Evolutionary conservation across 2,797 vertebrate genomes (phyloP).

Genomic region (Corythornis leucogaster): DNA sequence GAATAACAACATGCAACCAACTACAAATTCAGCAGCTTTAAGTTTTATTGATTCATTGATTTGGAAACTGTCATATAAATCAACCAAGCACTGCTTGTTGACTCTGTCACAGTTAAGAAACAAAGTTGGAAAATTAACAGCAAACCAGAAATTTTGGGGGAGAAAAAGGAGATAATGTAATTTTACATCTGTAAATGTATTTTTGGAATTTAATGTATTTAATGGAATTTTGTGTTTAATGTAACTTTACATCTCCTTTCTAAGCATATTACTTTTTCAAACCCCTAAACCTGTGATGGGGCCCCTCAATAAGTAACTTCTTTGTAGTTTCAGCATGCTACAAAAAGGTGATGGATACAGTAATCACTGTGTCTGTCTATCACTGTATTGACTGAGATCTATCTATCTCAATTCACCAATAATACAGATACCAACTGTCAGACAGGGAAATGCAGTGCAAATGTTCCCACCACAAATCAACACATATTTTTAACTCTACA

Average conservation of each 20-base stretch:
- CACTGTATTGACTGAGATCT: no score
- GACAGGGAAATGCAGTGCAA: not conserved
- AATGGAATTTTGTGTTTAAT: no score
- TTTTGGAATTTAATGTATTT: no score
- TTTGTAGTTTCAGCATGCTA: not conserved
- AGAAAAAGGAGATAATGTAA: not conserved
- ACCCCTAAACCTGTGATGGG: not conserved
- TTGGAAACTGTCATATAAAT: not conserved
- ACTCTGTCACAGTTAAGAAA: not conserved
- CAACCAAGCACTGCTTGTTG: not conserved
- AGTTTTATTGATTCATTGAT: not conserved
- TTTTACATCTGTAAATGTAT: no score
- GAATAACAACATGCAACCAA: not conserved
- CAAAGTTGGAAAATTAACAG: not conserved
- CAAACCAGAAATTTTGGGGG: not conserved
- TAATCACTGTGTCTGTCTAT: no score
- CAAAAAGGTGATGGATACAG: not conserved
- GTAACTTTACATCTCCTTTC: not conserved
- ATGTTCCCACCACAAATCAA: not conserved
- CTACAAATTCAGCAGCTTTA: not conserved
- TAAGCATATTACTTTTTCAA: not conserved
- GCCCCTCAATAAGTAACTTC: not conserved
- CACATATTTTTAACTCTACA: not conserved
- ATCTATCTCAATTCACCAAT: no score
- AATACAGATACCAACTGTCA: not conserved